Evolutionary conservation across 2,888 invertebrate genomes (phyloP).

Genomic region (Agrochola circellaris): DNA sequence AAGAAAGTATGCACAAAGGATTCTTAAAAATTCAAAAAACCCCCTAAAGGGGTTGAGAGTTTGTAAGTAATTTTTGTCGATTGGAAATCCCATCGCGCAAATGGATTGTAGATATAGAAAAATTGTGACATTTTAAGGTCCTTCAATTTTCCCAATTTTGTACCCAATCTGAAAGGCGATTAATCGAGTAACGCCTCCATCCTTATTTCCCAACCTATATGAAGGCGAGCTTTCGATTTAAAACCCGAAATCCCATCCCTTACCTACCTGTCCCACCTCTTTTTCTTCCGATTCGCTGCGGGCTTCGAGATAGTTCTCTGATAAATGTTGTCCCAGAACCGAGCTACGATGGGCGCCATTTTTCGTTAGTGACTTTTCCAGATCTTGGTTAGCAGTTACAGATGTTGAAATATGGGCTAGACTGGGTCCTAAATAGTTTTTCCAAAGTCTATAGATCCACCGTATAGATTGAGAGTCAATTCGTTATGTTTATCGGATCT

Average conservation of each 20-base stretch:
- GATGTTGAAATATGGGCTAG: constrained; percentile 32
- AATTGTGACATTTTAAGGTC: constrained; percentile 16
- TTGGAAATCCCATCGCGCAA: background rate
- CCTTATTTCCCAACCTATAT: constrained; percentile 18
- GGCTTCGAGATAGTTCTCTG: constrained; percentile 48
- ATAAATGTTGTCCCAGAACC: constrained; percentile 42
- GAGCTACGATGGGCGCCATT: constrained; percentile 32
- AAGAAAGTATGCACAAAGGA: background rate
- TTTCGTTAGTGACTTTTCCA: constrained; percentile 39
- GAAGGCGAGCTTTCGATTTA: constrained; percentile 32
- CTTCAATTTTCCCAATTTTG: constrained; percentile 50
- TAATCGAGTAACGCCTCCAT: constrained; percentile 48
- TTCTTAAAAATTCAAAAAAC: background rate
- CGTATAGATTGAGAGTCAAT: constrained; percentile 15
- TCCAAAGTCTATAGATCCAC: constrained; percentile 7
- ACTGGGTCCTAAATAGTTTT: background rate
- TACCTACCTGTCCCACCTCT: constrained; percentile 31
- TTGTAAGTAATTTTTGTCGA: background rate
- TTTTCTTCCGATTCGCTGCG: constrained; percentile 28
- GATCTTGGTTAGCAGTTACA: constrained; percentile 20
- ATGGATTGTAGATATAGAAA: background rate
- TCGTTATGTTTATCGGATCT: constrained; percentile 29
- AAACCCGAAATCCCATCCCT: constrained; percentile 28
- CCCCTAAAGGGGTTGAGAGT: too few species aligned
- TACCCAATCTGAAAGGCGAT: constrained; percentile 39